A percentile compares a stretch with the other conserved stretches of the same genome.
Conservation (phyloP, 2,113 vertebrate genomes). For the Malurus cyaneus region DNA sequence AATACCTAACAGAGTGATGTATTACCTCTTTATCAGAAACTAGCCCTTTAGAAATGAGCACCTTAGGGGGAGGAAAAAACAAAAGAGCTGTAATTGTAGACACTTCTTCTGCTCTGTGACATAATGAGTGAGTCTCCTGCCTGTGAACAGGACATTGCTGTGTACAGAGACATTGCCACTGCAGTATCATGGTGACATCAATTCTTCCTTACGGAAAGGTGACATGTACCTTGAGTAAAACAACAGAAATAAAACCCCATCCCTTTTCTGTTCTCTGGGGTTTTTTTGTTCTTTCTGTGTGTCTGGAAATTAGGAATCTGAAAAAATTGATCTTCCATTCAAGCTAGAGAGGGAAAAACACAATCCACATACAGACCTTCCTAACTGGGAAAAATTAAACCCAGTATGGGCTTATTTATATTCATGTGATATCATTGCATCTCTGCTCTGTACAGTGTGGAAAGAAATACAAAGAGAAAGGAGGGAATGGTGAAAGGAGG, state of each 20-base stretch:
- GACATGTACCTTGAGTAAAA: background rate
- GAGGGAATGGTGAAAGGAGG: background rate
- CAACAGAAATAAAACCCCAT: background rate
- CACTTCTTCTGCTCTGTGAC: background rate
- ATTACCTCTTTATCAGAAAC: constrained; percentile 53
- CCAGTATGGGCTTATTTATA: constrained; percentile 8
- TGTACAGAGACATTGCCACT: background rate
- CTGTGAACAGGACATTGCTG: background rate
- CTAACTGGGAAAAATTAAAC: constrained; percentile 48
- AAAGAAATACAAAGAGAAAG: background rate
- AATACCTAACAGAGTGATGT: background rate
- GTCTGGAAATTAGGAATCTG: constrained; percentile 9
- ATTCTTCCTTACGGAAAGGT: constrained; percentile 37
- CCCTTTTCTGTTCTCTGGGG: background rate
- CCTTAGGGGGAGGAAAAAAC: background rate
- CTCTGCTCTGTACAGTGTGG: background rate
- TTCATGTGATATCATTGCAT: constrained; percentile 31
- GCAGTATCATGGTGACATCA: background rate
- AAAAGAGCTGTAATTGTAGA: constrained; percentile 19
- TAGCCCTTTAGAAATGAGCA: background rate
- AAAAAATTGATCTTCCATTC: background rate
- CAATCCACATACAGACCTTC: constrained; percentile 1
- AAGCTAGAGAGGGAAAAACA: constrained; percentile 25
- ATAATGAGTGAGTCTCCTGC: background rate
- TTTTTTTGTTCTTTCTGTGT: background rate